Evolutionary conservation across 2,113 vertebrate genomes (phyloP).

Genomic region (Excalfactoria chinensis): DNA sequence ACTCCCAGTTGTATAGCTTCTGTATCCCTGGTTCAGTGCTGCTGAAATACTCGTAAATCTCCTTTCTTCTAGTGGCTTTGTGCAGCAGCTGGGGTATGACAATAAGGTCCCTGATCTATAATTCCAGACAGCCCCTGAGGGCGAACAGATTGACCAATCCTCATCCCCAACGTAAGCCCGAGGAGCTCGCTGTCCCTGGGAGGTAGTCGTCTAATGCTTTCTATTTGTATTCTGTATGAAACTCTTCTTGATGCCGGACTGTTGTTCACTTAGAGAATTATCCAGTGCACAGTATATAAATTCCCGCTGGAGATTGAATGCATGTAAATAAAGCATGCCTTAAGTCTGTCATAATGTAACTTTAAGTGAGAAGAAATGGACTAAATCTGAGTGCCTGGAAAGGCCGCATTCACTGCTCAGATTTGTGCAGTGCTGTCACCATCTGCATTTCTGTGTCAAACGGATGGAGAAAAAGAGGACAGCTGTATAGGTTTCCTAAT

Average conservation of each 20-base stretch:
- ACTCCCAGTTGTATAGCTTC: constrained; percentile 83
- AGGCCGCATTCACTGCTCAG: constrained; percentile 29
- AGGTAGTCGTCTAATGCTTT: constrained; percentile 70
- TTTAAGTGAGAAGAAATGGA: constrained; percentile 69
- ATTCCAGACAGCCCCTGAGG: constrained; percentile 79
- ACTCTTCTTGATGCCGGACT: constrained; percentile 65
- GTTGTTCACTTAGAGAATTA: constrained; percentile 67
- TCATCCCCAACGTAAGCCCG: constrained; percentile 64
- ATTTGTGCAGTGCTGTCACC: constrained; percentile 32
- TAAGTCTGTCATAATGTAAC: constrained; percentile 71
- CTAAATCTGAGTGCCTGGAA: constrained; percentile 51
- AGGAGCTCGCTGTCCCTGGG: constrained; percentile 69
- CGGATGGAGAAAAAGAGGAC: constrained; percentile 14
- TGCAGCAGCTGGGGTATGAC: constrained; percentile 86
- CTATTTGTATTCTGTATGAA: constrained; percentile 80
- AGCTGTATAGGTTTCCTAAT: constrained; percentile 53
- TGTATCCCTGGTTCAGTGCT: constrained; percentile 82
- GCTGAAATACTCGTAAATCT: constrained; percentile 90
- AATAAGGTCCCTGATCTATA: constrained; percentile 87
- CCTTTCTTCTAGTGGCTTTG: constrained; percentile 85
- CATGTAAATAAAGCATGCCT: constrained; percentile 69
- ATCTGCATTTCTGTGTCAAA: constrained; percentile 55
- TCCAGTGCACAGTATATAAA: constrained; percentile 67
- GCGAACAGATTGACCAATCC: constrained; percentile 72
- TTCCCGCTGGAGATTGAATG: constrained; percentile 72